Conservation (phyloP, 2,113 vertebrate genomes). For the Notarius quadriscutis region DNA sequence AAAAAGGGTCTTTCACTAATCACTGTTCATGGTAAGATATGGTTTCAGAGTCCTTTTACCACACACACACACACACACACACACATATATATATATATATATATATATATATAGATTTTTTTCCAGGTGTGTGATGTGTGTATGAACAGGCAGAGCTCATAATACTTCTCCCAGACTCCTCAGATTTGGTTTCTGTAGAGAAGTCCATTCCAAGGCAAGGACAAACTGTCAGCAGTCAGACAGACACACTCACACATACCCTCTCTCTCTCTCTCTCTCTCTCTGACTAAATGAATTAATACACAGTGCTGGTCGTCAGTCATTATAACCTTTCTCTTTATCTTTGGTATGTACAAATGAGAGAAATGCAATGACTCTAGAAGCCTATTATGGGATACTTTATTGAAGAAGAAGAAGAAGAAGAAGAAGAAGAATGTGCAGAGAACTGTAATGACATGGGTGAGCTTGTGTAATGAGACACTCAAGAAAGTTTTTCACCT, state of each 20-base stretch:
- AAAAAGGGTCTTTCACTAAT: background rate
- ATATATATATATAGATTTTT: background rate
- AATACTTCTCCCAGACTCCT: background rate
- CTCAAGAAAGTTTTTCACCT: conserved; percentile 15
- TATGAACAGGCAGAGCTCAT: background rate
- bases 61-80: no score
- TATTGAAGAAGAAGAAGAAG: conserved; percentile 20
- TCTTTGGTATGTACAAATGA: background rate
- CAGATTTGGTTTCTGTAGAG: background rate
- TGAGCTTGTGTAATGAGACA: background rate
- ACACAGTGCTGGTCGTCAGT: no score
- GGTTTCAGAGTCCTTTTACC: background rate
- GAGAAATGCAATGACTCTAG: conserved; percentile 21
- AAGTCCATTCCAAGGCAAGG: conserved; percentile 13
- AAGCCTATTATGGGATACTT: conserved; percentile 4
- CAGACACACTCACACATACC: background rate
- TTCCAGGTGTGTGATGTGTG: background rate
- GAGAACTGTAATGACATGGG: conserved; percentile 8
- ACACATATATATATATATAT: background rate
- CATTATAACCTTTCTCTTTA: background rate
- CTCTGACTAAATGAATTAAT: background rate
- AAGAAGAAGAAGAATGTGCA: background rate
- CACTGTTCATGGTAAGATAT: background rate
- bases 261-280: background rate
- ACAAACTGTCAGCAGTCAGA: background rate